These are phyloP conservation scores for Eubasilissa regina DNA, from an alignment of 1,140 invertebrate species.

Conservation along the genomic window DNA sequence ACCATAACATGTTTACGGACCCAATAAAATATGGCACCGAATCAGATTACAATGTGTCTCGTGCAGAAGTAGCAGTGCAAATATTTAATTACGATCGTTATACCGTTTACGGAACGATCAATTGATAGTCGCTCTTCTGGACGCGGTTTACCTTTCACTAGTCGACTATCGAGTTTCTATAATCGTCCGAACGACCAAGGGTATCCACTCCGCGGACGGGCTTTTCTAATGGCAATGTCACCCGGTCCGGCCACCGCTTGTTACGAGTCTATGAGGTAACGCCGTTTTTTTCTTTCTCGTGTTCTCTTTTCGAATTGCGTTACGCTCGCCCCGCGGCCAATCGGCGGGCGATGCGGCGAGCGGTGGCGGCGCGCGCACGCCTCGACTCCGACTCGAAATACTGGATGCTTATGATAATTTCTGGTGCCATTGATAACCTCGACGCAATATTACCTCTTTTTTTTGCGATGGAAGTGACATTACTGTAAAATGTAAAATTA, in stretches of 20 bases:
- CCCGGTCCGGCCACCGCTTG: not conserved
- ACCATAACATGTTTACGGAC: no score
- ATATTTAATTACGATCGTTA: not conserved
- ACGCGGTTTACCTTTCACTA: slow-evolving; percentile 23
- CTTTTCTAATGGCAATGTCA: slow-evolving; percentile 42
- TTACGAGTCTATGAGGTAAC: slow-evolving; percentile 4
- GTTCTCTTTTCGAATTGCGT: slow-evolving; percentile 25
- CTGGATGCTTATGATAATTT: slow-evolving; percentile 40
- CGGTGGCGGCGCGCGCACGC: slow-evolving; percentile 4
- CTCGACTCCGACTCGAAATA: slow-evolving; percentile 19
- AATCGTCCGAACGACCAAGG: slow-evolving; percentile 23
- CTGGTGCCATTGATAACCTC: slow-evolving; percentile 10
- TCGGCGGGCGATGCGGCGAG: not conserved
- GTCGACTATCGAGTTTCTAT: slow-evolving; percentile 14
- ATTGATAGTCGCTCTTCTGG: not conserved
- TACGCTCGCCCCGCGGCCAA: slow-evolving; percentile 7
- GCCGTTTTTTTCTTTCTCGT: not conserved
- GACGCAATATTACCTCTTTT: not conserved
- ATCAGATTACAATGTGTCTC: no score
- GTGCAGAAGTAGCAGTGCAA: no score
- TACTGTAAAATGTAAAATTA: no score
- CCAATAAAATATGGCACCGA: no score
- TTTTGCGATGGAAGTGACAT: no score
- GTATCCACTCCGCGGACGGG: slow-evolving; percentile 16
- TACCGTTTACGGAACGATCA: not conserved